Conservation (phyloP, 1,140 invertebrate genomes). For the Aphelenchoides fujianensis region DNA sequence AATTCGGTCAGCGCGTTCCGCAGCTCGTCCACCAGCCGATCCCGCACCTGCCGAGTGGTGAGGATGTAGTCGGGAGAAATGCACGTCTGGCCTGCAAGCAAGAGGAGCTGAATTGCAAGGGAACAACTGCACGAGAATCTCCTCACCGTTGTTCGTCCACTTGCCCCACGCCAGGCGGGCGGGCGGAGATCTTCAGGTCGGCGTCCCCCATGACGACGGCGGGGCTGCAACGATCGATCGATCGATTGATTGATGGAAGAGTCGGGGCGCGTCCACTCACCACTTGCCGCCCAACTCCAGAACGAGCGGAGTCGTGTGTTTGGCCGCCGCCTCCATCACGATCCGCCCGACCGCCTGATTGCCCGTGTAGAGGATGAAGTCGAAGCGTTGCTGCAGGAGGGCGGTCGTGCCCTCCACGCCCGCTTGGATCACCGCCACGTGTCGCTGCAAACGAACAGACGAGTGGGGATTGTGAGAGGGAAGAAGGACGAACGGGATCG, state of each 20-base stretch:
- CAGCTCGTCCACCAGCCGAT: slow-evolving; percentile 67
- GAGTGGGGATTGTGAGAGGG: neutral
- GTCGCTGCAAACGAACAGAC: slow-evolving; percentile 64
- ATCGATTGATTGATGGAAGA: too few species aligned
- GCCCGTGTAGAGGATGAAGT: slow-evolving; percentile 97
- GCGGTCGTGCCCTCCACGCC: slow-evolving; percentile 79
- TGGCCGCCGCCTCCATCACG: slow-evolving; percentile 81
- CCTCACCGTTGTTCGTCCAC: slow-evolving; percentile 81
- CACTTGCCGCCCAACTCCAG: slow-evolving; percentile 88
- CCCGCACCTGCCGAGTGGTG: slow-evolving; percentile 53
- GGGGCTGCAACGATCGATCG: too few species aligned
- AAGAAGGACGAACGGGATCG: slow-evolving; percentile 68
- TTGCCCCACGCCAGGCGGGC: slow-evolving; percentile 89
- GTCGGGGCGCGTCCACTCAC: slow-evolving; percentile 45
- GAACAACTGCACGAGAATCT: too few species aligned
- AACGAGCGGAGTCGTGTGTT: slow-evolving; percentile 85
- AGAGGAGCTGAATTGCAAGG: too few species aligned
- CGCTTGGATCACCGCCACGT: slow-evolving; percentile 70
- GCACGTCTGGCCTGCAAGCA: slow-evolving; percentile 97
- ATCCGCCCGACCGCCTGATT: slow-evolving; percentile 80
- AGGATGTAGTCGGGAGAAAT: slow-evolving; percentile 86
- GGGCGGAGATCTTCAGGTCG: slow-evolving; percentile 63
- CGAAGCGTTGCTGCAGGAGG: slow-evolving; percentile 82
- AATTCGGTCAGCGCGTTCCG: slow-evolving; percentile 73
- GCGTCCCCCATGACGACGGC: slow-evolving; percentile 51